These are phyloP conservation scores for Trachelus troglodyta DNA, from an alignment of 2,888 invertebrate genomes.

Conservation along the genomic window DNA sequence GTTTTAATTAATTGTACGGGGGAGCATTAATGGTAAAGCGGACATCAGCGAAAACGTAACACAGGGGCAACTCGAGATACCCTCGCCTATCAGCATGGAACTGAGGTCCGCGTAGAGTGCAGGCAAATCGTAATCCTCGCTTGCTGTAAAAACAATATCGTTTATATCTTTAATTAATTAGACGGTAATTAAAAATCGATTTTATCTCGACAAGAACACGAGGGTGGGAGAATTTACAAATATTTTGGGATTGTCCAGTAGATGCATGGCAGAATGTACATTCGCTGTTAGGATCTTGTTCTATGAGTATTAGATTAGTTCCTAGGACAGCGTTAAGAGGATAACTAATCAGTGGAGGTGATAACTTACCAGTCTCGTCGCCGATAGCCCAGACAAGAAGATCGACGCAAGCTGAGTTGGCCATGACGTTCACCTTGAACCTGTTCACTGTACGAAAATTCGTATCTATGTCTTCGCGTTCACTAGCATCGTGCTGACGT, in stretches of 20 bases:
- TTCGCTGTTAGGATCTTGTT: not conserved
- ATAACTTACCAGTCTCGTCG: slow-evolving; percentile 87
- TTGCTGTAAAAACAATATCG: slow-evolving; percentile 55
- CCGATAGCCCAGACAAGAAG: slow-evolving; percentile 97
- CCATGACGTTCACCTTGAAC: slow-evolving; percentile 95
- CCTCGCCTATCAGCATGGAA: slow-evolving; percentile 64
- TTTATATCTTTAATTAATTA: not conserved
- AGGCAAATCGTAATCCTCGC: slow-evolving; percentile 62
- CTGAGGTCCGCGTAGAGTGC: slow-evolving; percentile 62
- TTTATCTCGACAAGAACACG: not conserved
- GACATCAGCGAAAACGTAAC: slow-evolving; percentile 20
- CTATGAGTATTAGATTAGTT: not conserved
- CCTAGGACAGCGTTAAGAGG: not conserved
- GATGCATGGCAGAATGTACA: not conserved
- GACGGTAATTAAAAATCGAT: not conserved
- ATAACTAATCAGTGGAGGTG: not conserved
- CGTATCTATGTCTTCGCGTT: slow-evolving; percentile 83
- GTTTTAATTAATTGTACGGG: not conserved
- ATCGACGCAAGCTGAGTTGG: slow-evolving; percentile 97
- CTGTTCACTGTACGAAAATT: slow-evolving; percentile 87
- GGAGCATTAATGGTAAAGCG: not conserved
- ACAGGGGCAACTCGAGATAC: slow-evolving; percentile 54
- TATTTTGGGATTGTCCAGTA: not conserved
- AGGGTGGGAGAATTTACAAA: not conserved
- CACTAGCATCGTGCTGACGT: slow-evolving; percentile 85